A percentile compares a stretch with the other conserved stretches of the same genome.
These are phyloP conservation scores for Dromas ardeola DNA, from an alignment of 2,113 vertebrate genomes.

Conservation along the genomic window DNA sequence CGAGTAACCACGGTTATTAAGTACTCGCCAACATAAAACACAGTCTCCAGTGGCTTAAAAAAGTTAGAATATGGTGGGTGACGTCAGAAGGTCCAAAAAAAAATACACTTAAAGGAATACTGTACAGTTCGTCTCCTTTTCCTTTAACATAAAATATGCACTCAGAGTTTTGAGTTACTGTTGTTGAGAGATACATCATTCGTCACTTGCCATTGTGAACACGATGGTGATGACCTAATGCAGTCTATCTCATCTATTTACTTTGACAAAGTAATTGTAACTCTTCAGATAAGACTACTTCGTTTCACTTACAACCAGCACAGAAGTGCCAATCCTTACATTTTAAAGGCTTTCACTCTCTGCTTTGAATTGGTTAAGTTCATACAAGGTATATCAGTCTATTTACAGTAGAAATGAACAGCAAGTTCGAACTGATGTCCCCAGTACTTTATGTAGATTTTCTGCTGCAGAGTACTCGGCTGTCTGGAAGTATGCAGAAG, in stretches of 20 bases:
- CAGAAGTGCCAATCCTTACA: background rate
- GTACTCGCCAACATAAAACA: background rate
- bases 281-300: background rate
- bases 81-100: background rate
- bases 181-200: background rate
- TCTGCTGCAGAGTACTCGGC: background rate
- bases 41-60: background rate
- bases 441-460: background rate
- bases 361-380: background rate
- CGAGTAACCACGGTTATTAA: background rate
- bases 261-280: background rate
- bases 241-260: background rate
- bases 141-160: background rate
- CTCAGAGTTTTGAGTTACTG: background rate
- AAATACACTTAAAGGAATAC: background rate
- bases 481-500: background rate
- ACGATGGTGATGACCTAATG: background rate
- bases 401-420: background rate
- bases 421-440: slow-evolving; percentile 7
- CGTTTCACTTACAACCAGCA: background rate
- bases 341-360: background rate
- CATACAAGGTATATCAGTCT: background rate
- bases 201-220: background rate
- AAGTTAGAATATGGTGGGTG: background rate
- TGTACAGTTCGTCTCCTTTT: background rate